Base-by-base conservation (phyloP, 2,113 vertebrate species). In the Nothobranchius kuhntae region DNA sequence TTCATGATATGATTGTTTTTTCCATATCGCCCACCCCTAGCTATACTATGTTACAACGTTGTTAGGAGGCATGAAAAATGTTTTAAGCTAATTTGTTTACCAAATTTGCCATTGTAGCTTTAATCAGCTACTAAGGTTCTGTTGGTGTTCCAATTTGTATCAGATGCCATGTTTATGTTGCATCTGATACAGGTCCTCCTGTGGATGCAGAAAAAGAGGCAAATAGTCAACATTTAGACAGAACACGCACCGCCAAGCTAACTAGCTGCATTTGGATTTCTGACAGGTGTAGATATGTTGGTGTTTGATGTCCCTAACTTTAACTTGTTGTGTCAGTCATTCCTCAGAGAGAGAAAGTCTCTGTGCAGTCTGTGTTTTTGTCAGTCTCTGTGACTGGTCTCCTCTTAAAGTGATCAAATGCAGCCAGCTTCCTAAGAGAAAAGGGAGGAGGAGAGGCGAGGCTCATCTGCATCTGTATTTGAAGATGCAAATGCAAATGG, bases 401-500 rank as follows among this genome's bases (percentile, higher is more conserved):
- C 77, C 64, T 84, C 84, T 85, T 89, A 78, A 85, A 82, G 78
- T 89, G 88, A 91, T 91, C 89, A 92, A 90, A 91, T 87, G 61
- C 86, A 81, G 81, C 82, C 80, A 86, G 89, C 81, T 86, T 87
- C 86, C 83, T 79, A 83, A 68, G 73, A 83, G 73, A 56, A 58
- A 30, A 30, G 30, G 78, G 63, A 59, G 78, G 70, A 17, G 88
- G 86, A 89, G 85, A 89, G 82, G 80, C 83, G 77, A 77, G 61
- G 80, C 85, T 89, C 82, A 86, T 89, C 83, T 87, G 77, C 65
- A 78, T 86, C 77, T 79, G 65, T 78, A 81, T 86, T 88, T 86
- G 82, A 86, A 78, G 85, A 81, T 80, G 78, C 79, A 89, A 92
- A 91, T 91, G 87, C 89, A 89, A 91, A 89, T 90, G 86, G 85